Evolutionary conservation across 1,140 invertebrate genomes (phyloP).

Genomic region (Drosophila parvula): DNA sequence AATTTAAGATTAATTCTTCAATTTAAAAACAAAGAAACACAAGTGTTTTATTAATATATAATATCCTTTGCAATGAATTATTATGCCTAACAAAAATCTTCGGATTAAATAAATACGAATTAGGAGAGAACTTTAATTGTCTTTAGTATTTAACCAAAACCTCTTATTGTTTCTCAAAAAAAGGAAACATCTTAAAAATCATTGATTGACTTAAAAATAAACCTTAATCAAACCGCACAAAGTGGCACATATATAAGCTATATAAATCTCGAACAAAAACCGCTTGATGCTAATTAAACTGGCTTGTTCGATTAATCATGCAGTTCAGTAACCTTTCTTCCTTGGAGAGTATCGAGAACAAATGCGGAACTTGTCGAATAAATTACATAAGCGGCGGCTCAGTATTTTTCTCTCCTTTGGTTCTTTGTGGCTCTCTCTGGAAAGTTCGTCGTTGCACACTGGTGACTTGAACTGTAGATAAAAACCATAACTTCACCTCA

Average conservation of each 20-base stretch:
- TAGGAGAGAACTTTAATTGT: neutral
- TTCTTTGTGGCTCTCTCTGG: conserved; percentile 27
- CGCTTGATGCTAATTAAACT: conserved; percentile 35
- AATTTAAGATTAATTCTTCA: no score
- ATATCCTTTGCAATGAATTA: no score
- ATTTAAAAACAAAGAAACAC: neutral
- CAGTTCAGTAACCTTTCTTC: conserved; percentile 40
- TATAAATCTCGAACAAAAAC: conserved; percentile 7
- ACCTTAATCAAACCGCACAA: conserved; percentile 1
- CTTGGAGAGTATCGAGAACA: conserved; percentile 29
- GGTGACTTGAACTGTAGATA: conserved; percentile 8
- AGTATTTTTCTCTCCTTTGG: conserved; percentile 6
- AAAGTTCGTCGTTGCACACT: conserved; percentile 69
- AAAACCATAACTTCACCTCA: conserved; percentile 1
- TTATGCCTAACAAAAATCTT: no score
- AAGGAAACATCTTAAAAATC: neutral
- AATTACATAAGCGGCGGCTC: conserved; percentile 50
- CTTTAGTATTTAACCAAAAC: neutral
- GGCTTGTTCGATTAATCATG: conserved; percentile 35
- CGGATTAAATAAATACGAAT: neutral
- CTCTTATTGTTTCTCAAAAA: neutral
- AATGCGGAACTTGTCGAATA: conserved; percentile 55
- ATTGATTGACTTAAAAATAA: conserved; percentile 26
- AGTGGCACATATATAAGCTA: conserved; percentile 16
- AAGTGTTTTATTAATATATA: no score